phyloP scores from a whole-genome alignment of 1,140 invertebrate species.

The Aethina tumida region DNA sequence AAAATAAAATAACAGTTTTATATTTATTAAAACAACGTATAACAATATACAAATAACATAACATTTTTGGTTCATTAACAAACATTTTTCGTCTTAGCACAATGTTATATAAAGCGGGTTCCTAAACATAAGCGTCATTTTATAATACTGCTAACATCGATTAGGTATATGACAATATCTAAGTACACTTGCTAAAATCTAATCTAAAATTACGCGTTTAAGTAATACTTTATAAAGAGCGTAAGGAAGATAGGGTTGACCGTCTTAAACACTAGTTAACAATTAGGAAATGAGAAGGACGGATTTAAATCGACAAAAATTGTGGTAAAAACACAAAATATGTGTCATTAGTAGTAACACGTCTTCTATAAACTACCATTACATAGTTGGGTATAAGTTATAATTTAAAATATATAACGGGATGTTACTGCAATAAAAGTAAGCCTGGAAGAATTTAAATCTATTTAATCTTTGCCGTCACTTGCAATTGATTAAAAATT shows the following conservation, averaged over 20 bases:
- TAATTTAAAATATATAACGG: too few species aligned
- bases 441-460: too few species aligned
- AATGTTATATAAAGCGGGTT: slow-evolving; percentile 14
- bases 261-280: too few species aligned
- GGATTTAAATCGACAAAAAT: too few species aligned
- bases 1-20: slow-evolving; percentile 16
- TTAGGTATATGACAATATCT: not conserved
- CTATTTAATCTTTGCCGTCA: too few species aligned
- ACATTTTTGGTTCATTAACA: slow-evolving; percentile 14
- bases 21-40: slow-evolving; percentile 9
- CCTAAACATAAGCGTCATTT: slow-evolving; percentile 9
- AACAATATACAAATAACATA: slow-evolving; percentile 6
- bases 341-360: too few species aligned
- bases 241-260: not conserved
- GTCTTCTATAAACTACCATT: too few species aligned
- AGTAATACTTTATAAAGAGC: not conserved
- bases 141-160: slow-evolving; percentile 15
- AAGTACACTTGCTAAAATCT: slow-evolving; percentile 5
- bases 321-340: too few species aligned
- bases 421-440: too few species aligned
- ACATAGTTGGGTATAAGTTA: too few species aligned
- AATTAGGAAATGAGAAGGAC: too few species aligned
- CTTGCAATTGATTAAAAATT: too few species aligned
- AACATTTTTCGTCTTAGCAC: slow-evolving; percentile 20
- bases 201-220: not conserved